A percentile compares a stretch with the other conserved stretches of the same genome.
Evolutionary conservation across 1,140 invertebrate species (phyloP).

Genomic region (Chionoecetes opilio): DNA sequence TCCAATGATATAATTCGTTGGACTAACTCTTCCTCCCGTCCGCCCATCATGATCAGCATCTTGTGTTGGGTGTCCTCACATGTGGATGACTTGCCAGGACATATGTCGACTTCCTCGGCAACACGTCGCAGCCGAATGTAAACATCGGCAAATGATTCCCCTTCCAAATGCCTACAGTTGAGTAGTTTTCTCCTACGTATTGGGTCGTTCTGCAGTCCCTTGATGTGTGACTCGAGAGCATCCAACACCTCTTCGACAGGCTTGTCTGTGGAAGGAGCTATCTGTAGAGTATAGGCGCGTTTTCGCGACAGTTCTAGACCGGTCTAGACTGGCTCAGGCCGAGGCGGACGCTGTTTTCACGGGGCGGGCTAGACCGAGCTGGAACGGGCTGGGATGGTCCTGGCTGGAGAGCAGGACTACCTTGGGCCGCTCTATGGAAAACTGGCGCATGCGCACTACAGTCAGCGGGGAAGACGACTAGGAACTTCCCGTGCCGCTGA

Average conservation of each 20-base stretch:
- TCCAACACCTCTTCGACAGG: conserved; percentile 25
- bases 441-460: too few species aligned
- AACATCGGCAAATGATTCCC: conserved; percentile 38
- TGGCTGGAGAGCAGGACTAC: too few species aligned
- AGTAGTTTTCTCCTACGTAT: not conserved
- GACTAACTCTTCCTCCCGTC: too few species aligned
- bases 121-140: conserved; percentile 34
- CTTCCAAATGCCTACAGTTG: not conserved
- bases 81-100: not conserved
- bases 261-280: conserved; percentile 22
- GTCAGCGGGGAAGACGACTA: too few species aligned
- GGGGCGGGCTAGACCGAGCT: too few species aligned
- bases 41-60: too few species aligned
- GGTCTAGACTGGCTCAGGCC: too few species aligned
- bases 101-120: conserved; percentile 45
- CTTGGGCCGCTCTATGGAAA: too few species aligned
- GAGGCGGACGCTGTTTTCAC: too few species aligned
- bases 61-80: conserved; percentile 22
- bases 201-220: not conserved
- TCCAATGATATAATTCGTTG: conserved; percentile 15
- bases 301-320: too few species aligned
- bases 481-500: too few species aligned
- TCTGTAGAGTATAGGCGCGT: conserved; percentile 44
- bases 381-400: too few species aligned
- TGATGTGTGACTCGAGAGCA: conserved; percentile 45